Base-by-base conservation (phyloP, 2,113 vertebrate species). In the Xiphorhynchus elegans region DNA sequence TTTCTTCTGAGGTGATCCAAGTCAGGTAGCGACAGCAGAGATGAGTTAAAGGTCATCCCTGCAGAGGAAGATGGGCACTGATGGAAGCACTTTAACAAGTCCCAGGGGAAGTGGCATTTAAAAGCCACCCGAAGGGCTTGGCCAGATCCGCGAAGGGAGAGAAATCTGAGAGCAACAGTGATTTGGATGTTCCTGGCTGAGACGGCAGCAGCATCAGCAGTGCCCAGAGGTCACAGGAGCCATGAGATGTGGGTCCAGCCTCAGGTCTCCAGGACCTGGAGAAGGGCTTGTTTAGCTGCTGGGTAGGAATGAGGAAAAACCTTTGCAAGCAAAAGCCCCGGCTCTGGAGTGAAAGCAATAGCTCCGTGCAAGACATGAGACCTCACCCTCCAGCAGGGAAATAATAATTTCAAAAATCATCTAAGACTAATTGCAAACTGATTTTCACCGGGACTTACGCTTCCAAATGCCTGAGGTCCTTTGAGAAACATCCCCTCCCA, bases 21-120 rank as follows among this genome's bases (percentile, higher is more conserved):
- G 97, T 96, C 98, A 98, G 98, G 97, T 97, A 95, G 95, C 92
- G 92, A 95, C 94, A 97, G 97, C 92, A 92, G 91, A 92, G 85
- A 97, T 52, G 95, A 98, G 97, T 81, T 94, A 98, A 98, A 98
- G 98, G 98, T 98, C 97, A 97, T 35, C 76, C 89, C 86, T 82
- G 92, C 92, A 42, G 92, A 95, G 95, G 95, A 89, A 96, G 96
- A 97, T 87, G 91, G 96, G 96, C 97, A 91, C 86, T 91, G 98
- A 97, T 96, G 91, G 46, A 96, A 96, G 96, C 80, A 88, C 96
- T 97, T 97, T 97, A 98, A 98, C 97, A 97, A 97, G 97, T 94
- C 97, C 94, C 94, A 40, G 67, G 70, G 86, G 97, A 96, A 73
- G 92, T 97, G 95, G 77, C 95, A 97, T 97, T 96, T 97, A 90